Percentiles rank a stretch among this genome's conserved stretches.
phyloP scores from a whole-genome alignment of 2,888 invertebrate species.

The Eurytoma adleriae region DNA sequence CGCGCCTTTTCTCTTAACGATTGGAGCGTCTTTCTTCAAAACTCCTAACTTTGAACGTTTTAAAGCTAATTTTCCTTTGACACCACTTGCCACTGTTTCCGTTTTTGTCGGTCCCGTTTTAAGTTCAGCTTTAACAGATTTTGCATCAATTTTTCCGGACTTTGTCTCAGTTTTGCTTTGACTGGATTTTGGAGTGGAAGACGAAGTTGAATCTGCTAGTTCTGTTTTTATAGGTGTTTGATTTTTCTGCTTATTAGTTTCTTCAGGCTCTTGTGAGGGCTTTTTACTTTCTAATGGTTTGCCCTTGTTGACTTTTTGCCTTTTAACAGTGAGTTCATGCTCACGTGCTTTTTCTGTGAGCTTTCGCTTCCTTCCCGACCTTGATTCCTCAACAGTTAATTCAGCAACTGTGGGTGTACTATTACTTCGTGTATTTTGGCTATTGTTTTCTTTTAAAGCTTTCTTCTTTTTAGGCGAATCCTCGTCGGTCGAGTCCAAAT shows the following conservation, averaged over 20 bases:
- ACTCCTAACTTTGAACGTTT: constrained; percentile 60
- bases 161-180: constrained; percentile 21
- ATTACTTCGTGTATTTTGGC: constrained; percentile 44
- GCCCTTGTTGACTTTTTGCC: constrained; percentile 66
- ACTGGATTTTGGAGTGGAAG: constrained; percentile 22
- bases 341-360: constrained; percentile 70
- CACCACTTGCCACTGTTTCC: background rate
- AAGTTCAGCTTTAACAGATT: constrained; percentile 10
- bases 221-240: background rate
- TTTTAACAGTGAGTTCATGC: constrained; percentile 68
- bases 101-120: background rate
- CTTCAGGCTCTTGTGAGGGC: constrained; percentile 6
- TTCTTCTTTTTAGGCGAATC: constrained; percentile 44
- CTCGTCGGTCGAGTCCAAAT: constrained; percentile 34
- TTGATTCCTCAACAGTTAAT: constrained; percentile 66
- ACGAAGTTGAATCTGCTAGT: background rate
- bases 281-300: constrained; percentile 28
- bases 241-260: background rate
- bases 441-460: constrained; percentile 49
- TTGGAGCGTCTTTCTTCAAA: constrained; percentile 59
- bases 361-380: constrained; percentile 73
- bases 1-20: constrained; percentile 51
- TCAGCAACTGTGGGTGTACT: background rate
- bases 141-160: constrained; percentile 2
- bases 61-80: constrained; percentile 54